Conservation (phyloP, 2,113 vertebrate species). For the Eolophus roseicapilla region DNA sequence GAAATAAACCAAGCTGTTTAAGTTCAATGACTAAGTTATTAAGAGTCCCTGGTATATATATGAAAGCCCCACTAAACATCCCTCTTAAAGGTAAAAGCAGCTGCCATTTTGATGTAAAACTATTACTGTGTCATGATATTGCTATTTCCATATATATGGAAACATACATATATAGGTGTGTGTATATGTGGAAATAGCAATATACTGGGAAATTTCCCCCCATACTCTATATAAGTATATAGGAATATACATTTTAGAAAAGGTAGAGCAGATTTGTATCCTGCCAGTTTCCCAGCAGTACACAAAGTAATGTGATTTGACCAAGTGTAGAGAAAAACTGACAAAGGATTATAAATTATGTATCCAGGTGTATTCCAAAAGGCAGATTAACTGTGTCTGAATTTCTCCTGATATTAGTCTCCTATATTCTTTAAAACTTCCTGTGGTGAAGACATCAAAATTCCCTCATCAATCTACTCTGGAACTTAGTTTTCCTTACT, state of each 20-base stretch:
- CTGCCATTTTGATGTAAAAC: not conserved
- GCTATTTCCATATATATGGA: not conserved
- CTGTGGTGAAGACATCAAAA: not conserved
- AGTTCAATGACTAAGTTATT: not conserved
- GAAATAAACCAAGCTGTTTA: not conserved
- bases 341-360: not conserved
- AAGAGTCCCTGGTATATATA: not conserved
- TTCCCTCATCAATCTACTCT: not conserved
- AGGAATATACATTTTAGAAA: not conserved
- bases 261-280: not conserved
- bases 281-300: not conserved
- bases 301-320: not conserved
- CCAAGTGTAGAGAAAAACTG: not conserved
- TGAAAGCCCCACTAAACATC: not conserved
- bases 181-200: not conserved
- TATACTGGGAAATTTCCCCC: not conserved
- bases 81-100: not conserved
- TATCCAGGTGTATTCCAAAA: not conserved
- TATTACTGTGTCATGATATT: not conserved
- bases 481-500: not conserved
- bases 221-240: not conserved
- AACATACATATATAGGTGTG: not conserved
- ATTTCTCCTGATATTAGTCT: not conserved
- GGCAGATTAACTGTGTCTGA: not conserved
- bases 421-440: not conserved